Conservation (phyloP, 2,888 invertebrate species). For the Caenorhabditis virilis region DNA sequence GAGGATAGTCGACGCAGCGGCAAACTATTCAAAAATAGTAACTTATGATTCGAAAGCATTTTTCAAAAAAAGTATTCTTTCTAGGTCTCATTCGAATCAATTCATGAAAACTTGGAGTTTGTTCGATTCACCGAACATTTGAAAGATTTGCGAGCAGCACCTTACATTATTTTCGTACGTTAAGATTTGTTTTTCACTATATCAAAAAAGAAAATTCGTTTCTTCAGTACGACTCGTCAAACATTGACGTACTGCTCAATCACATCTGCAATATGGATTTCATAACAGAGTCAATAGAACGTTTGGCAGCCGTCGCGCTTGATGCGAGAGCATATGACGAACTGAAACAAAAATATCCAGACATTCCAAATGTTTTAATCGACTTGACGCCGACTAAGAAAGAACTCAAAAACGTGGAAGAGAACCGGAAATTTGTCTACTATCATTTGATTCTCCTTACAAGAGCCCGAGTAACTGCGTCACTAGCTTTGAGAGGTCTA, state of each 20-base stretch:
- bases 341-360: constrained; percentile 23
- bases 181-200: too few species aligned
- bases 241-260: constrained; percentile 43
- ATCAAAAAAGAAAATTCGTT: too few species aligned
- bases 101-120: too few species aligned
- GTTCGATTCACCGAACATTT: too few species aligned
- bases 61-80: too few species aligned
- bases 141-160: too few species aligned
- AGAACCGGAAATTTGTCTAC: constrained; percentile 41
- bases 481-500: constrained; percentile 34
- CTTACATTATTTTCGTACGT: too few species aligned
- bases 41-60: too few species aligned
- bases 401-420: too few species aligned
- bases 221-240: constrained; percentile 44
- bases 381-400: constrained; percentile 30
- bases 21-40: too few species aligned
- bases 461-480: constrained; percentile 36
- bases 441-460: constrained; percentile 46
- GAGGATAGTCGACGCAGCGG: too few species aligned
- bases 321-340: constrained; percentile 35
- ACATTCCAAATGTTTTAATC: constrained; percentile 36
- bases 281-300: constrained; percentile 30
- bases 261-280: constrained; percentile 49
- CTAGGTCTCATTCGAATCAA: too few species aligned
- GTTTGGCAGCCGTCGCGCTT: constrained; percentile 36